Evolutionary conservation across 2,113 vertebrate species (phyloP).

Genomic region (Ictalurus punctatus): DNA sequence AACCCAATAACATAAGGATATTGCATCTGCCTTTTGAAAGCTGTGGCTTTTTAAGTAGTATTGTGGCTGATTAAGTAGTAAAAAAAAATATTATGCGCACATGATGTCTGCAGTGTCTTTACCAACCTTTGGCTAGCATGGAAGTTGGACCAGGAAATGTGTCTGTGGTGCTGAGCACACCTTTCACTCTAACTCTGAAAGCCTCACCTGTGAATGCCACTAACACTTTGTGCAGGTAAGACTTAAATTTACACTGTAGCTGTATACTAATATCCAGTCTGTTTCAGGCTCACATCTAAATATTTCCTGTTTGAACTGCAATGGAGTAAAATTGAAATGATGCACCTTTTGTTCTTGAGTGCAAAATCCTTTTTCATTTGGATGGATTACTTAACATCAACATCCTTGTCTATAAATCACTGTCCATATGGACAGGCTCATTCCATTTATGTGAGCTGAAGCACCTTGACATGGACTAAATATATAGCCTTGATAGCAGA

Average conservation of each 20-base stretch:
- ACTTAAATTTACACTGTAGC: background rate
- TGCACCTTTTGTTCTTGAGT: constrained; percentile 3
- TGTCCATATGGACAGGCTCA: constrained; percentile 13
- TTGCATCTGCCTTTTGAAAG: background rate
- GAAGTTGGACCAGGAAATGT: constrained; percentile 58
- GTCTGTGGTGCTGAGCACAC: constrained; percentile 68
- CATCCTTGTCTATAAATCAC: constrained; percentile 26
- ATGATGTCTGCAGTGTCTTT: constrained; percentile 66
- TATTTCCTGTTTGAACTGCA: background rate
- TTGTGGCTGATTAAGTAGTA: background rate
- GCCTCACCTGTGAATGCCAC: constrained; percentile 55
- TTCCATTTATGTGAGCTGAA: constrained; percentile 35
- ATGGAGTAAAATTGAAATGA: background rate
- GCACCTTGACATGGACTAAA: constrained; percentile 48
- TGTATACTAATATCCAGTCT: background rate
- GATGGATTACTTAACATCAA: constrained; percentile 11
- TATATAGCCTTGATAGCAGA: constrained; percentile 58
- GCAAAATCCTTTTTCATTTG: constrained; percentile 1
- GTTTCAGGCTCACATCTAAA: background rate
- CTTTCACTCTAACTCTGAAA: constrained; percentile 65
- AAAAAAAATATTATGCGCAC: background rate
- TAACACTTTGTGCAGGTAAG: constrained; percentile 67
- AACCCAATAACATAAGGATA: background rate
- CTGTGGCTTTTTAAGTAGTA: background rate
- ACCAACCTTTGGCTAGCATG: constrained; percentile 63